Conservation (phyloP, 2,888 invertebrate species). For the Thereva nobilitata region DNA sequence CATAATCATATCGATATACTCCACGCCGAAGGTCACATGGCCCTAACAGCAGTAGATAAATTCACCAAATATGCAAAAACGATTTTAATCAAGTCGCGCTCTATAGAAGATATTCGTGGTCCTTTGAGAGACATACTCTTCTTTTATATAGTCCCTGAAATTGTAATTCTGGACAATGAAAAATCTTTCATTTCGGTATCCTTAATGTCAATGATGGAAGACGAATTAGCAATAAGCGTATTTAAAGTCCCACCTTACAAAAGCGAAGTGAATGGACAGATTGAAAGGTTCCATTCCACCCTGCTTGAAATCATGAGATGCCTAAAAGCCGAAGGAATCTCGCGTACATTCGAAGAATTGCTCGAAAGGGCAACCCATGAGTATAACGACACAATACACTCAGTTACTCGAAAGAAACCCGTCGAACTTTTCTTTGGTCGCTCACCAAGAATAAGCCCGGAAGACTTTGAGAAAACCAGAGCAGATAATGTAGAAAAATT, state of each 20-base stretch:
- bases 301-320: conserved; percentile 33
- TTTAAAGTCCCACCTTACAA: conserved; percentile 31
- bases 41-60: conserved; percentile 36
- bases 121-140: conserved; percentile 20
- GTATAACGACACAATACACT: conserved; percentile 24
- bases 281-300: conserved; percentile 36
- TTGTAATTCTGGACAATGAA: no score
- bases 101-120: conserved; percentile 23
- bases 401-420: conserved; percentile 27
- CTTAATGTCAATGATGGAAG: conserved; percentile 26
- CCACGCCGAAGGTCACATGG: neutral
- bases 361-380: conserved; percentile 22
- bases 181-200: conserved; percentile 23
- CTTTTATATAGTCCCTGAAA: conserved; percentile 19
- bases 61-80: conserved; percentile 27
- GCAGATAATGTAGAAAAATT: conserved; percentile 13
- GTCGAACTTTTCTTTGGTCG: conserved; percentile 33
- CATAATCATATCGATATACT: conserved; percentile 30
- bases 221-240: conserved; percentile 17
- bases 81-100: conserved; percentile 26
- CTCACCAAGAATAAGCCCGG: conserved; percentile 1
- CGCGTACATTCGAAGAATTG: conserved; percentile 19
- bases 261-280: conserved; percentile 33
- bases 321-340: conserved; percentile 9
- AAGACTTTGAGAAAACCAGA: conserved; percentile 19